Percentiles rank a stretch among this genome's conserved stretches.
Conservation (phyloP, 37 sponge, comb jelly and placozoan species). For the Geodia barretti region DNA sequence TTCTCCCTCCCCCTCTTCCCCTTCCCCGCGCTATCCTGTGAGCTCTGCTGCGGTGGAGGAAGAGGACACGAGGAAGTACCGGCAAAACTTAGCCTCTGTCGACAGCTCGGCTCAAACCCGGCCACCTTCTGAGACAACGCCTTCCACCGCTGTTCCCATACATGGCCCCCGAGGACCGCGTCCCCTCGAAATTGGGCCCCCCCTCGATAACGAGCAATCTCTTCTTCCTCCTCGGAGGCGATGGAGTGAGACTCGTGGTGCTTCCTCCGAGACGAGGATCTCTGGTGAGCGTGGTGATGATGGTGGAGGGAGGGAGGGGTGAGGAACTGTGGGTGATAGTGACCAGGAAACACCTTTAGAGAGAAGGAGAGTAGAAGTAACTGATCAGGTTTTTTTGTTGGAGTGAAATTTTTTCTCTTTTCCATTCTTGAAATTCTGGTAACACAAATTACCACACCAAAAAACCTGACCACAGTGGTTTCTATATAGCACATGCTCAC, state of each 20-base stretch:
- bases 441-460: no score
- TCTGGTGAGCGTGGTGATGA: background rate
- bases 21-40: background rate
- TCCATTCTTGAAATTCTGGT: no score
- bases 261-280: background rate
- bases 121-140: constrained; percentile 2
- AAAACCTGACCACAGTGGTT: no score
- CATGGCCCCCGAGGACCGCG: constrained; percentile 15
- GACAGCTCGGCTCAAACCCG: constrained; percentile 14
- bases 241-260: background rate
- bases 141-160: constrained; percentile 4
- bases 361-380: background rate
- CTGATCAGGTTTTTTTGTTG: no score
- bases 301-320: background rate
- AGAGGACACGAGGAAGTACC: background rate
- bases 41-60: background rate
- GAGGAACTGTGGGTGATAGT: constrained; percentile 38
- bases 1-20: background rate
- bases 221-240: constrained; percentile 44
- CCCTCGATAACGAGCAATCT: constrained; percentile 26
- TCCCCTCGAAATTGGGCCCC: background rate
- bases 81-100: constrained; percentile 10
- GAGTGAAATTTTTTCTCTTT: no score
- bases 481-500: no score
- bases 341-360: constrained; percentile 29